A percentile compares a stretch with the other conserved stretches of the same genome.
Evolutionary conservation across 2,113 vertebrate species (phyloP).

Genomic region (Colossoma macropomum): DNA sequence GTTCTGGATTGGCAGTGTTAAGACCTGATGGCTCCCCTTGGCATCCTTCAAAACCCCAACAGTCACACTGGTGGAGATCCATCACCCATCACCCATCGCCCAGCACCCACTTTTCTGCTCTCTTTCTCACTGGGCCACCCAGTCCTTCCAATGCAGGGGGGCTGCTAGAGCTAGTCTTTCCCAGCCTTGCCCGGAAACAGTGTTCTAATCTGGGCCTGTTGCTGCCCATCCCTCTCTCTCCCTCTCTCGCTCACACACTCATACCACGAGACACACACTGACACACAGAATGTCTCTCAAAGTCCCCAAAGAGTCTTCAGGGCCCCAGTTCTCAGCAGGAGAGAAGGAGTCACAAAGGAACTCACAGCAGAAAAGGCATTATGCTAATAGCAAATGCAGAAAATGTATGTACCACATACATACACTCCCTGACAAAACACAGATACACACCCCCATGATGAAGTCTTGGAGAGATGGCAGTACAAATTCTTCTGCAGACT

Average conservation of each 20-base stretch:
- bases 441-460: not conserved
- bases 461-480: not conserved
- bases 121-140: conserved; percentile 16
- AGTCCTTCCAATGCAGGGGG: conserved; percentile 15
- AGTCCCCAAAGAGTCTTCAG: conserved; percentile 9
- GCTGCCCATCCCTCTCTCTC: conserved; percentile 16
- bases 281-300: conserved; percentile 9
- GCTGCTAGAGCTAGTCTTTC: conserved; percentile 32
- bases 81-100: conserved; percentile 53
- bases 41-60: conserved; percentile 63
- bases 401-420: conserved; percentile 27
- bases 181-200: conserved; percentile 54
- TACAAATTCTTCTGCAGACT: conserved; percentile 38
- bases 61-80: conserved; percentile 45
- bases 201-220: conserved; percentile 56
- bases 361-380: conserved; percentile 3
- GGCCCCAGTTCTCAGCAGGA: conserved; percentile 20
- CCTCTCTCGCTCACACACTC: not conserved
- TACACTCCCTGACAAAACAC: conserved; percentile 41
- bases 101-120: not conserved
- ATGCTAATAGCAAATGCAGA: not conserved
- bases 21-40: conserved; percentile 49
- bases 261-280: conserved; percentile 5
- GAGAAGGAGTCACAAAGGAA: not conserved
- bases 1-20: conserved; percentile 52